A percentile compares a stretch with the other conserved stretches of the same genome.
phyloP scores from a whole-genome alignment of 2,888 invertebrate species.

The Sarcophaga caerulescens region DNA sequence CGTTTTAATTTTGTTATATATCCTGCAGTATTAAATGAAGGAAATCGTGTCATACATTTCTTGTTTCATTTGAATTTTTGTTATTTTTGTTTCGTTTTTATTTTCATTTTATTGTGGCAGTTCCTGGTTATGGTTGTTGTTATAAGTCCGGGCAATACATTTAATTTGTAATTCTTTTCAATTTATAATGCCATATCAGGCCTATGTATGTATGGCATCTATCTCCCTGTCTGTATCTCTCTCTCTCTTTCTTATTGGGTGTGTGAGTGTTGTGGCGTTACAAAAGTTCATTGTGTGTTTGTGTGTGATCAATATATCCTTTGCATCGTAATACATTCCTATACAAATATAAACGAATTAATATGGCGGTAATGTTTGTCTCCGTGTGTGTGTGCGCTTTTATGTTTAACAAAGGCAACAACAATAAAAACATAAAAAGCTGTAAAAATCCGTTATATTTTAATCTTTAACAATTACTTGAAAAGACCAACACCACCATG shows the following conservation, averaged over 20 bases:
- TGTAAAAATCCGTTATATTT: constrained; percentile 15
- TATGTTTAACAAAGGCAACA: constrained; percentile 1
- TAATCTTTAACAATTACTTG: constrained; percentile 47
- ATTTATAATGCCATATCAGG: constrained; percentile 16
- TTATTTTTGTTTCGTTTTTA: neutral
- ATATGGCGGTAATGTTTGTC: neutral
- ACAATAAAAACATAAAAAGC: constrained; percentile 2
- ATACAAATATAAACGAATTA: constrained; percentile 24
- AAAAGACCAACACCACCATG: constrained; percentile 15
- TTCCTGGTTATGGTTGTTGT: neutral
- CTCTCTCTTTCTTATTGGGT: neutral
- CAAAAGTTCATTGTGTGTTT: neutral
- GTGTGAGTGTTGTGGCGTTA: neutral
- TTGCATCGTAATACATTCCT: neutral
- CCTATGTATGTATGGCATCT: no score
- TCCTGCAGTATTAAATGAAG: constrained; percentile 11
- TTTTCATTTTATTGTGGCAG: neutral
- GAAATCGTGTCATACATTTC: constrained; percentile 25
- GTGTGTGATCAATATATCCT: neutral
- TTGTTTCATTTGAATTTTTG: neutral
- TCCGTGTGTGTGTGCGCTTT: neutral
- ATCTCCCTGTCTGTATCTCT: neutral
- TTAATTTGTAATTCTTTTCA: constrained; percentile 36
- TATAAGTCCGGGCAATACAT: constrained; percentile 38
- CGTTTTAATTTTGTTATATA: neutral